A percentile compares a stretch with the other conserved stretches of the same genome.
Conservation (phyloP, 2,113 vertebrate genomes). For the Marmota flaviventris region DNA sequence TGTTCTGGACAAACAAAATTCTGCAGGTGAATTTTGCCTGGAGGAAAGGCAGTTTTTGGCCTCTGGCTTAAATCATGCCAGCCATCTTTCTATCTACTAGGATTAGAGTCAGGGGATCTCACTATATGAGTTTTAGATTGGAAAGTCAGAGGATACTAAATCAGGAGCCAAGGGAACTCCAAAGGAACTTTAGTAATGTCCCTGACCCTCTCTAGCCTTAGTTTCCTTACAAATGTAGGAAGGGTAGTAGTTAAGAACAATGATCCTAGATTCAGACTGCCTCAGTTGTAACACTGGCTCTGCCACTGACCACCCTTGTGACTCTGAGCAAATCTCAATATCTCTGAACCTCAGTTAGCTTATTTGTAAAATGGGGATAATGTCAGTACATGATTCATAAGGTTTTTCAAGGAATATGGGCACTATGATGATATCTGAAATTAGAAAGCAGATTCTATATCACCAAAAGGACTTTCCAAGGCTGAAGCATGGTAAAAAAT, state of each 20-base stretch:
- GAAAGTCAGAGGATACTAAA: neutral
- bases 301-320: neutral
- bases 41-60: neutral
- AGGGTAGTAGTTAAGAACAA: neutral
- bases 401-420: neutral
- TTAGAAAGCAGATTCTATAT: neutral
- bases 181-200: neutral
- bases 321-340: neutral
- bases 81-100: neutral
- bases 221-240: conserved; percentile 26
- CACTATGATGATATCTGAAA: neutral
- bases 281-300: neutral
- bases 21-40: conserved; percentile 33
- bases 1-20: conserved; percentile 26
- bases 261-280: neutral
- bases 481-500: neutral
- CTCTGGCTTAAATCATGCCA: conserved; percentile 32
- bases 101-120: neutral
- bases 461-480: neutral
- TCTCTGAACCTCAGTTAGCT: neutral
- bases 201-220: neutral
- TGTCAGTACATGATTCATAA: neutral
- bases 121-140: neutral
- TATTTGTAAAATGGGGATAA: neutral
- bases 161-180: neutral